Conservation (phyloP, 1,140 invertebrate species). For the Caenorhabditis tropicalis region DNA sequence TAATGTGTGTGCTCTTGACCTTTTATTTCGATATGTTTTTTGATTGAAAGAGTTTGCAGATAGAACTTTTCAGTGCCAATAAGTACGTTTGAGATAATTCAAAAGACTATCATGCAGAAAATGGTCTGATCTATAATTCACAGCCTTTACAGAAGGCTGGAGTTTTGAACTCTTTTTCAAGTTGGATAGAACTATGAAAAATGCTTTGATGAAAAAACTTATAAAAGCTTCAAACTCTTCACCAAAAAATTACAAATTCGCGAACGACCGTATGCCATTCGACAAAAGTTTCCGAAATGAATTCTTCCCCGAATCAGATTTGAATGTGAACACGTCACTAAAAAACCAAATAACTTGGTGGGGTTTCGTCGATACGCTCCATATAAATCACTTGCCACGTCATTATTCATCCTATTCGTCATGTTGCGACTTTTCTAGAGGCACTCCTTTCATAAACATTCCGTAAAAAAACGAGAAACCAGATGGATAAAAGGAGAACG, state of each 20-base stretch:
- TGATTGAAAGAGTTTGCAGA: too few relatives aligned
- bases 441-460: constrained; percentile 42
- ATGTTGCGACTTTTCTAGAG: constrained; percentile 35
- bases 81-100: too few relatives aligned
- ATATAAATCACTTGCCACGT: constrained; percentile 37
- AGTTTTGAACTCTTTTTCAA: too few relatives aligned
- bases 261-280: too few relatives aligned
- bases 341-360: constrained; percentile 1
- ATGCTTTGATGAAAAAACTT: too few relatives aligned
- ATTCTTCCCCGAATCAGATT: background rate
- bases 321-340: background rate
- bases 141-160: too few relatives aligned
- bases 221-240: too few relatives aligned
- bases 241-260: too few relatives aligned
- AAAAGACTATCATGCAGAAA: too few relatives aligned
- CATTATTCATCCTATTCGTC: constrained; percentile 28
- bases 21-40: background rate
- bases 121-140: too few relatives aligned
- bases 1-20: background rate
- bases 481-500: constrained; percentile 30
- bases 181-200: too few relatives aligned
- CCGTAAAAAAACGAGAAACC: background rate
- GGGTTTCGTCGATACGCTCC: background rate
- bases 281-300: background rate
- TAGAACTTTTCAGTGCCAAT: background rate